Evolutionary conservation across 92 coral and sea anemone species (phyloP), one percentile per base, ranked within the genome.

Genomic region (Zoanthus sansibaricus): DNA sequence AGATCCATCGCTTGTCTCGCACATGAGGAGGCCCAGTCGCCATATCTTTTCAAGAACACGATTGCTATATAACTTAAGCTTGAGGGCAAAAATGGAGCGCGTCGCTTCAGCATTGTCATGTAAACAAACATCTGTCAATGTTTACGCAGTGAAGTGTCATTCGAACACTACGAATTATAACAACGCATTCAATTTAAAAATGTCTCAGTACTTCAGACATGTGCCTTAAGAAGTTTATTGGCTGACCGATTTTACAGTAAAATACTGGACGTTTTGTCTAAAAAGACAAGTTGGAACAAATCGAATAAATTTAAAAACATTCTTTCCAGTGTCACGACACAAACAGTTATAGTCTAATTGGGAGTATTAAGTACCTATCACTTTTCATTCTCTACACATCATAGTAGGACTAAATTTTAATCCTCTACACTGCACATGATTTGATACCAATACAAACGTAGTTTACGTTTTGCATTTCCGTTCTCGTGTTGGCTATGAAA

Each of bases 1-100:
- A 97, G 76, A 97, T 97, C 99, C 99, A 97, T 69, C 88, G 92
- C 86, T 92, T 97, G 84, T 97, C 99, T 86, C 98, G 89, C 46
- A 96, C 94, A 77, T 93, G 88, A 69, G 87, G 77, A 47, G 97
- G 91, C 73, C 91, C 87, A 71, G 88, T 84, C 44, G 91, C 93
- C 90, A 92, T 72, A 16, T 84, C 70, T 56, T 55, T 37, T 9
- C 7, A 4, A 84, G 42, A 80, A 15, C 67, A 62, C 59, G 25
- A 64, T 4, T 20, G 20, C 21, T 62, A 16, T 62, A 16, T 12
- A 42, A 14, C 20, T 66, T 25, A 73, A 37, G 45, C 58, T 14
- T n/a, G 73, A 16, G 10, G 84, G 9, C 12, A 66, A 67, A 67
- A 59, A 12, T 33, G 20, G 6, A 44, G 51, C 62, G 85, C 85